These are phyloP conservation scores for Spodoptera frugiperda DNA, from an alignment of 1,140 invertebrate species.

Conservation along the genomic window DNA sequence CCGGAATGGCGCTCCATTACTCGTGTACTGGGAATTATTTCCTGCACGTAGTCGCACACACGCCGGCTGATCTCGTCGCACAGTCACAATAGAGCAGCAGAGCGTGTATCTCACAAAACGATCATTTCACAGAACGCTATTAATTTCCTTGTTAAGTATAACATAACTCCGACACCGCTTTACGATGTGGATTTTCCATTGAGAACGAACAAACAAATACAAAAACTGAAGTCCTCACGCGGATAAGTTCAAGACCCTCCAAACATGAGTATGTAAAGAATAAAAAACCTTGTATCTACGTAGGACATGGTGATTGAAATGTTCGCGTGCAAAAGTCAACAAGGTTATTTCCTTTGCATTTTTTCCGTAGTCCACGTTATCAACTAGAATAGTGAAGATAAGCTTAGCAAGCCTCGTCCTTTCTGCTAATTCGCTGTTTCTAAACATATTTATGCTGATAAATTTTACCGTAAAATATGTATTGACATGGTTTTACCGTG, in stretches of 20 bases:
- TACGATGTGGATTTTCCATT: conserved; percentile 16
- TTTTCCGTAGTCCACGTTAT: conserved; percentile 10
- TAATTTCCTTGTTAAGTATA: conserved; percentile 25
- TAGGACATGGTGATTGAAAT: not conserved
- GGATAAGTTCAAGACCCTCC: not conserved
- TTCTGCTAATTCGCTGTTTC: not conserved
- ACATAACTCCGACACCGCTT: not conserved
- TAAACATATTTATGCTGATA: not conserved
- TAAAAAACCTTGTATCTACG: conserved; percentile 1
- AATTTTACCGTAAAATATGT: not conserved
- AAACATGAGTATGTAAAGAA: conserved; percentile 1
- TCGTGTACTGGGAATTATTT: conserved; percentile 64
- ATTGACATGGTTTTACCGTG: not conserved
- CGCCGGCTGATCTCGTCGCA: conserved; percentile 54
- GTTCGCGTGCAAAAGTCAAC: conserved; percentile 4
- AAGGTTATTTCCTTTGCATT: not conserved
- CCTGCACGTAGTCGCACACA: conserved; percentile 52
- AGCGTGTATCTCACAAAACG: conserved; percentile 38
- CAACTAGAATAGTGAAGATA: conserved; percentile 13
- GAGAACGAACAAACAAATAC: not conserved
- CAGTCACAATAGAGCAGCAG: conserved; percentile 43
- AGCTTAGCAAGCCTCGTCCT: not conserved
- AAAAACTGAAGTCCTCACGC: conserved; percentile 4
- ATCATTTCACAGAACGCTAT: conserved; percentile 40
- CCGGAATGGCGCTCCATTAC: conserved; percentile 64